These are phyloP conservation scores for Amphimallon solstitiale DNA, from an alignment of 2,888 invertebrate species.

Conservation along the genomic window DNA sequence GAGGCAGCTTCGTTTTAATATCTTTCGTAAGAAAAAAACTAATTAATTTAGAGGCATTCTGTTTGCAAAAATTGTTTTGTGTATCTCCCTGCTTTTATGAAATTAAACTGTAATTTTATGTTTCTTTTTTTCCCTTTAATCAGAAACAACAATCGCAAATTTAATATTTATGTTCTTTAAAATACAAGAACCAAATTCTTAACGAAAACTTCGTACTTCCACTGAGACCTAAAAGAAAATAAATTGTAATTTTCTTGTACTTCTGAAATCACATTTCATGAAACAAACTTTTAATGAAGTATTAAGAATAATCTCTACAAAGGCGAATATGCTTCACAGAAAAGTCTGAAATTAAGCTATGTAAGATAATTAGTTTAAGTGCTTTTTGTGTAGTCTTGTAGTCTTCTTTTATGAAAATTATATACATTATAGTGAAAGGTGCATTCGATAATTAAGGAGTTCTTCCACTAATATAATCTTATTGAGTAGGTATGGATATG, in stretches of 20 bases:
- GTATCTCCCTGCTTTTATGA: neutral
- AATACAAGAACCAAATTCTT: neutral
- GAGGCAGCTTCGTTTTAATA: neutral
- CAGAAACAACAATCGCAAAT: constrained; percentile 14
- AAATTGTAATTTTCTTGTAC: neutral
- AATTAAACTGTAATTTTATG: constrained; percentile 25
- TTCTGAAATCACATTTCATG: neutral
- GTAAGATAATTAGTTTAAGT: too few species aligned
- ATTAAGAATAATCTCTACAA: constrained; percentile 14
- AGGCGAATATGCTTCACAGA: neutral
- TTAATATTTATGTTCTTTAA: constrained; percentile 12
- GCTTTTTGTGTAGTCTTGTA: too few species aligned
- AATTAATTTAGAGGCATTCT: constrained; percentile 17
- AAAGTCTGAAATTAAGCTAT: too few species aligned
- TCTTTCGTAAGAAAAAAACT: neutral
- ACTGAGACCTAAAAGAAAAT: neutral
- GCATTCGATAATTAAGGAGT: too few species aligned
- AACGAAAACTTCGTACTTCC: neutral
- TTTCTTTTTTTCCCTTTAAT: constrained; percentile 17
- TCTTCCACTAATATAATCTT: too few species aligned
- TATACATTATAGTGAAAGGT: too few species aligned
- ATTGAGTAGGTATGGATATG: too few species aligned
- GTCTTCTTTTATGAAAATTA: too few species aligned
- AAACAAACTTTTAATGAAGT: constrained; percentile 23
- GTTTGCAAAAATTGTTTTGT: constrained; percentile 18